Conservation (phyloP, 2,888 invertebrate genomes). For the Smittia sp. region DNA sequence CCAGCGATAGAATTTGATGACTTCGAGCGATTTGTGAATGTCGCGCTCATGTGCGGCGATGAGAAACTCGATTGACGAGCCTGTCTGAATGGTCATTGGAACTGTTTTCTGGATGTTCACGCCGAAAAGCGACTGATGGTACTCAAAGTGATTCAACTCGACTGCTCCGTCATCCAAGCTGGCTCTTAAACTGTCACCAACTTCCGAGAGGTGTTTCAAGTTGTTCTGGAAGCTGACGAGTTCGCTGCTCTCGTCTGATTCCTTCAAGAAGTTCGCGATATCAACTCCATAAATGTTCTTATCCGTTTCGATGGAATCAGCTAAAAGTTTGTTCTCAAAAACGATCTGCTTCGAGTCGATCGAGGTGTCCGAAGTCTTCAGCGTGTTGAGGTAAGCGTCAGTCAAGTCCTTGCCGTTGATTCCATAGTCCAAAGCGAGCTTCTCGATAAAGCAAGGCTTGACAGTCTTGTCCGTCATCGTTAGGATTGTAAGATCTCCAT, state of each 20-base stretch:
- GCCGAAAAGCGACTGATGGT: slow-evolving; percentile 14
- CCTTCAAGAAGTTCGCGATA: slow-evolving; percentile 13
- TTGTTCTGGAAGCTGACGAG: slow-evolving; percentile 23
- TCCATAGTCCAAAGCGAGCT: background rate
- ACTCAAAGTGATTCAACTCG: slow-evolving; percentile 38
- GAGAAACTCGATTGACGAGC: background rate
- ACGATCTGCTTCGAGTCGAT: slow-evolving; percentile 15
- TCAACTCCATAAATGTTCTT: slow-evolving; percentile 25
- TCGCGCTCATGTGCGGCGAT: slow-evolving; percentile 7
- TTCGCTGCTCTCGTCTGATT: background rate
- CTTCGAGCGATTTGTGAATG: background rate
- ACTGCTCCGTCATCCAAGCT: slow-evolving; percentile 2
- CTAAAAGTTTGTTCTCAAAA: slow-evolving; percentile 23
- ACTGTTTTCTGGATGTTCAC: slow-evolving; percentile 22
- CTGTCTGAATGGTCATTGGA: background rate
- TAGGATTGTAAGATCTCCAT: slow-evolving; percentile 19
- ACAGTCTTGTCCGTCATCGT: background rate
- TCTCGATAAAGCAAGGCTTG: background rate
- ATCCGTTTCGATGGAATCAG: background rate
- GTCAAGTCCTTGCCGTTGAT: slow-evolving; percentile 32
- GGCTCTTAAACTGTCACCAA: slow-evolving; percentile 3
- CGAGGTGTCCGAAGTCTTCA: background rate
- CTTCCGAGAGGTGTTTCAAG: background rate
- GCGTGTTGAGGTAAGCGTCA: background rate
- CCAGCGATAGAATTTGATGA: slow-evolving; percentile 27